Evolutionary conservation across 2,113 vertebrate species (phyloP), one percentile per base, ranked within the genome.

Genomic region (Tachuris rubrigastra): DNA sequence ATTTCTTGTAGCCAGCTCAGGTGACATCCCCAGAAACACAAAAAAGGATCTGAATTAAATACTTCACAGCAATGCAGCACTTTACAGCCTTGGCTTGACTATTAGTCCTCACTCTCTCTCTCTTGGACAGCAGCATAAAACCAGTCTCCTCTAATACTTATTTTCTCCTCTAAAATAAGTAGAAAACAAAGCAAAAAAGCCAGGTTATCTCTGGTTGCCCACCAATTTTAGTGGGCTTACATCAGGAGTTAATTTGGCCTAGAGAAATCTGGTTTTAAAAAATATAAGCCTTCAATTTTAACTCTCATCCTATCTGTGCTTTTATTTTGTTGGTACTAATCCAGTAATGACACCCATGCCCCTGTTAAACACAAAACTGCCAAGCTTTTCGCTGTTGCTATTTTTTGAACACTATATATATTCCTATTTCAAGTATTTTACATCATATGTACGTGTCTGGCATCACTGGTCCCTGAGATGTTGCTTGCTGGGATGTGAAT

Each of bases 51-150:
- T 79, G 80, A 85, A 90, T 94, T 35, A 83, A 95, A 91, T 60
- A 42, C 59, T 95, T 96, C 77, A 73, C 69, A 95, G 85, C 87
- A 80, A 93, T 41, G 85, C 78, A 94, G 59, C 78, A n/a, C 71
- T 87, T 95, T 42, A 4, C 49, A 97, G 88, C 72, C 86, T 80
- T 17, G 63, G 77, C 73, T 33, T 83, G 72, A 13, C 78, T 85
- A 42, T 77, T 77, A 96, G 77, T 87, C 74, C 89, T 82, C 77
- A 66, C 28, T 6, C 55, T 25, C 16, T 41, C 35, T 63, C 28
- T 74, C 82, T 49, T 2, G 33, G 78, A 67, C 89, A 73, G 77
- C 60, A 67, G 17, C 0, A 6, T 7, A n/a, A 58, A 94, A 60
- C 23, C 13, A 78, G n/a, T 13, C 73, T 65, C 50, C 50, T 52